Conservation (phyloP, 2,113 vertebrate species). For the Upupa epops region DNA sequence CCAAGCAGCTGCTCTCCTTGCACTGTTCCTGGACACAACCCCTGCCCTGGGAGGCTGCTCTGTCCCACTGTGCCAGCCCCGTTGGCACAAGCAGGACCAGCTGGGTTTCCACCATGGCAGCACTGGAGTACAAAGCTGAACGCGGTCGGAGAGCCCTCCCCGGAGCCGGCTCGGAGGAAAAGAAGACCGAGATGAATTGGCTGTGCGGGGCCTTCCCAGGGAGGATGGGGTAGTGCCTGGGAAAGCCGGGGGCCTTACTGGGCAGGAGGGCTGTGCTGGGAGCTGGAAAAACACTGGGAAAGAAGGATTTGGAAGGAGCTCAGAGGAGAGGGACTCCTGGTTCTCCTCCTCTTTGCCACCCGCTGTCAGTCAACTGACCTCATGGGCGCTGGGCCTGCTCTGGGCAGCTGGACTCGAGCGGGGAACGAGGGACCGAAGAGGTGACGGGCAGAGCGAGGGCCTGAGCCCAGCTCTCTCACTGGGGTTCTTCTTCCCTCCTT, state of each 20-base stretch:
- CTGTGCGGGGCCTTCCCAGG: not conserved
- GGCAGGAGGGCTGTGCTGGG: not conserved
- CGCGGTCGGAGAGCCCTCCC: not conserved
- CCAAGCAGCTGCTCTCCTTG: too few species aligned
- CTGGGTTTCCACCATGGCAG: not conserved
- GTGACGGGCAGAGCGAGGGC: accelerated
- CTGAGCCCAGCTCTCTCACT: not conserved
- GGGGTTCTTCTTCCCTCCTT: not conserved
- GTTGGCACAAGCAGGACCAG: too few species aligned
- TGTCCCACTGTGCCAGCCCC: too few species aligned
- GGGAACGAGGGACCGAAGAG: not conserved
- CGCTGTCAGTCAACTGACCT: not conserved
- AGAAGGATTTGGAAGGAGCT: not conserved
- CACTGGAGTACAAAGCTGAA: not conserved
- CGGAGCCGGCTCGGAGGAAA: not conserved
- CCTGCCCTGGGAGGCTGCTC: too few species aligned
- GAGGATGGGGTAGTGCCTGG: not conserved
- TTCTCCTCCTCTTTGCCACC: not conserved
- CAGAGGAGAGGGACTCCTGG: not conserved
- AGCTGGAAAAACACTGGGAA: not conserved
- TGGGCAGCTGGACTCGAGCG: not conserved
- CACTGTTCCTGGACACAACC: too few species aligned
- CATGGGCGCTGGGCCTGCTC: accelerated
- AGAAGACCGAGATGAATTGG: not conserved
- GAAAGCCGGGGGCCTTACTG: not conserved